Evolutionary conservation across 2,888 invertebrate genomes (phyloP), one percentile per base, ranked within the genome.

Genomic region (Harpalus rufipes): DNA sequence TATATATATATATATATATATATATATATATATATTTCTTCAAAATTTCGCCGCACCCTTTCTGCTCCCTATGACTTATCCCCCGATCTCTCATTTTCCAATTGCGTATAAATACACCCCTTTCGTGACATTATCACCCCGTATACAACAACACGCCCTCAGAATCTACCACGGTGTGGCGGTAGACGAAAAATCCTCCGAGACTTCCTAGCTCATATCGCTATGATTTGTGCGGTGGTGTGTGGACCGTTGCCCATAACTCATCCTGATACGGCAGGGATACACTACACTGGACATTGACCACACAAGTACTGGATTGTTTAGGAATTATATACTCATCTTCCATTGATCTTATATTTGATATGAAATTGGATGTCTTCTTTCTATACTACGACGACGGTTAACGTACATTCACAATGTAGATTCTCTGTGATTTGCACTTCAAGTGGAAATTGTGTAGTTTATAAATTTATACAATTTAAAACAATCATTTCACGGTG

Each of bases 171-270:
- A 32, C 44, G 44, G 44, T 7, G 5, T 10, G 44, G 44, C 44
- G 44, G 44, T 12, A 51, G 44, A 51, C 10, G 44, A 51, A 51
- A 51, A 51, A 51, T 51, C 44, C 44, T 51, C 44, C 0, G 44
- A 51, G 44, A 51, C 44, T 51, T 51, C 44, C 44, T 51, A 51
- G 44, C 44, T 51, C 44, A 51, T 51, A 51, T 51, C 44, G 44
- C 10, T 12, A 51, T 51, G 44, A 51, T 51, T 51, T 51, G 44
- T 51, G 44, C 12, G 8, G 10, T 51, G 44, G 44, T 12, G 10
- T 8, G 44, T 12, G 10, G 44, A 12, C 44, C 44, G 44, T 12
- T 12, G 1, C 8, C 44, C 44, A 51, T 51, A 51, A 51, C 44
- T 51, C 44, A 51, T 12, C 44, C 44, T 12, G 44, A 51, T 51